Conservation (phyloP, 2,888 invertebrate genomes). For the Corythucha ciliata region DNA sequence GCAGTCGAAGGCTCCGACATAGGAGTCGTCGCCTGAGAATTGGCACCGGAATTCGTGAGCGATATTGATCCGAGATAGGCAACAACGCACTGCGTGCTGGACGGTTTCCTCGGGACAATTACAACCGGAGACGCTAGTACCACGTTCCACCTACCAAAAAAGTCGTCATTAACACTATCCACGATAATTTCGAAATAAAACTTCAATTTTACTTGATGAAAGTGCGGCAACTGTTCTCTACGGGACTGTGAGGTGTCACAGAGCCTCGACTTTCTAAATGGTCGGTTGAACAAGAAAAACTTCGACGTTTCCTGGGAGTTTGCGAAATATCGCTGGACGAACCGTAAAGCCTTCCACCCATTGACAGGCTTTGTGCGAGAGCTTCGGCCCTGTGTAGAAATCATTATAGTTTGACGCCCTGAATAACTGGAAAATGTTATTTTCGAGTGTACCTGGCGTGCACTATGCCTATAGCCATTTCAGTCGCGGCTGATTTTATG, state of each 20-base stretch:
- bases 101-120: conserved; percentile 68
- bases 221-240: conserved; percentile 26
- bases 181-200: neutral
- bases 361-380: conserved; percentile 44
- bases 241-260: conserved; percentile 32
- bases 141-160: conserved; percentile 54
- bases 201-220: conserved; percentile 28
- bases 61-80: conserved; percentile 87
- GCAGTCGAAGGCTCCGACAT: conserved; percentile 26
- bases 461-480: conserved; percentile 84
- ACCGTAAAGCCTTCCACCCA: conserved; percentile 45
- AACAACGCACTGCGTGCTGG: conserved; percentile 74
- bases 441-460: conserved; percentile 56
- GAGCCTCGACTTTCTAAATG: conserved; percentile 34
- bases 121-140: conserved; percentile 85
- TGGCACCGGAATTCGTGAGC: conserved; percentile 39
- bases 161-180: neutral
- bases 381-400: conserved; percentile 49
- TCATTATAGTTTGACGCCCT: no score
- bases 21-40: conserved; percentile 28
- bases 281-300: conserved; percentile 37
- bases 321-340: conserved; percentile 38
- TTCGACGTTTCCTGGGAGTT: conserved; percentile 36
- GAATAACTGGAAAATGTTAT: no score
- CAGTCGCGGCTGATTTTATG: conserved; percentile 81